Evolutionary conservation across 2,113 vertebrate species (phyloP).

Genomic region (Uria aalge): DNA sequence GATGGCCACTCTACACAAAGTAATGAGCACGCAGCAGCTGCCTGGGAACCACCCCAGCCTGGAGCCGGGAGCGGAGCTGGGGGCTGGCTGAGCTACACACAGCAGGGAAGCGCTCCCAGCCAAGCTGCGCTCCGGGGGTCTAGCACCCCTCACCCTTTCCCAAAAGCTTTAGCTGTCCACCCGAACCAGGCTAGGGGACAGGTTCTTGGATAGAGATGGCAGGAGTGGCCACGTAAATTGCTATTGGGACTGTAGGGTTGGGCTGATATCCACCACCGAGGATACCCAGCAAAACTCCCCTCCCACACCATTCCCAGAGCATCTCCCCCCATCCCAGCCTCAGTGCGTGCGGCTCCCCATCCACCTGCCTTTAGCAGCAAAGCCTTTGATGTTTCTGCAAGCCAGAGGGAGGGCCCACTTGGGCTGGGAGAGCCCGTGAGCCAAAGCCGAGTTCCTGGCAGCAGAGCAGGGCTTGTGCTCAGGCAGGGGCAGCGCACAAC

Average conservation of each 20-base stretch:
- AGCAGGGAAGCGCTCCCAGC: not conserved
- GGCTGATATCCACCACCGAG: fast-evolving
- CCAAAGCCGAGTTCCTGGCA: fast-evolving
- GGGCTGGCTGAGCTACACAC: not conserved
- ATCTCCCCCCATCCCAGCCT: not conserved
- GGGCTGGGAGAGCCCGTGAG: not conserved
- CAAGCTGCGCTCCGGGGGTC: fast-evolving
- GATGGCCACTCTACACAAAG: fast-evolving
- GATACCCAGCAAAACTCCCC: not conserved
- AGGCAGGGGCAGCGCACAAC: fast-evolving
- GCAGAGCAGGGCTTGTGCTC: not conserved
- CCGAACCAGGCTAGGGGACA: not conserved
- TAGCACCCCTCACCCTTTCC: not conserved
- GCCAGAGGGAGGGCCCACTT: not conserved
- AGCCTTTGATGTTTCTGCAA: not conserved
- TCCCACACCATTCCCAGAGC: not conserved
- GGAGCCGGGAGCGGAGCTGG: not conserved
- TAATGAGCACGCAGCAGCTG: fast-evolving
- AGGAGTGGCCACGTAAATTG: fast-evolving
- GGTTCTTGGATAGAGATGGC: fast-evolving
- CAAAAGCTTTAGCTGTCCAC: not conserved
- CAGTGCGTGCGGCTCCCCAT: fast-evolving
- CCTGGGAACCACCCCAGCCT: not conserved
- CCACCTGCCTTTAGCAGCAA: not conserved
- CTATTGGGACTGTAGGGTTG: fast-evolving